phyloP scores from a whole-genome alignment of 2,113 vertebrate genomes.

The Calonectris borealis region DNA sequence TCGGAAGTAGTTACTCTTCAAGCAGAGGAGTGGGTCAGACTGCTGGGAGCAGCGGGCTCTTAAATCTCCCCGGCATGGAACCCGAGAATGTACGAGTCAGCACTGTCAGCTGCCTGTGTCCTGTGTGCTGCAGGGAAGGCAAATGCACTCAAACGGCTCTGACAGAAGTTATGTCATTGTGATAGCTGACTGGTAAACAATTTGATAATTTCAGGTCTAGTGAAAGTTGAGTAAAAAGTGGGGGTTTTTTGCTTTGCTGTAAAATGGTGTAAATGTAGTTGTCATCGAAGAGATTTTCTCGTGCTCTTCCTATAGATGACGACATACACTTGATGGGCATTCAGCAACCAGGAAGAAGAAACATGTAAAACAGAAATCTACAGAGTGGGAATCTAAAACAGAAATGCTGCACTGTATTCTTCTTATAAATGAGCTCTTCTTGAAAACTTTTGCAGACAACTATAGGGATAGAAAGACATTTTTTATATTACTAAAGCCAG shows the following conservation, averaged over 20 bases:
- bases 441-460: not conserved
- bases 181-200: not conserved
- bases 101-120: not conserved
- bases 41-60: not conserved
- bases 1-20: not conserved
- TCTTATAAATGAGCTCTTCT: not conserved
- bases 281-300: not conserved
- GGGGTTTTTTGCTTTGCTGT: not conserved
- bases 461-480: not conserved
- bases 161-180: fast-evolving
- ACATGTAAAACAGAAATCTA: not conserved
- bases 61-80: fast-evolving
- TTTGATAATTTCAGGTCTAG: not conserved
- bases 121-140: not conserved
- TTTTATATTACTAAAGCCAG: not conserved
- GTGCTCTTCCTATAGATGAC: not conserved
- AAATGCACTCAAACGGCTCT: not conserved
- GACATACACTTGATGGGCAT: not conserved
- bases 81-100: not conserved
- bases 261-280: not conserved
- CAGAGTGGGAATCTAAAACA: not conserved
- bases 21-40: not conserved
- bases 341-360: not conserved
- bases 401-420: not conserved
- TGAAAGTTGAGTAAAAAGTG: not conserved